Evolutionary conservation across 2,888 invertebrate species (phyloP).

Genomic region (Cephus rjabovi): DNA sequence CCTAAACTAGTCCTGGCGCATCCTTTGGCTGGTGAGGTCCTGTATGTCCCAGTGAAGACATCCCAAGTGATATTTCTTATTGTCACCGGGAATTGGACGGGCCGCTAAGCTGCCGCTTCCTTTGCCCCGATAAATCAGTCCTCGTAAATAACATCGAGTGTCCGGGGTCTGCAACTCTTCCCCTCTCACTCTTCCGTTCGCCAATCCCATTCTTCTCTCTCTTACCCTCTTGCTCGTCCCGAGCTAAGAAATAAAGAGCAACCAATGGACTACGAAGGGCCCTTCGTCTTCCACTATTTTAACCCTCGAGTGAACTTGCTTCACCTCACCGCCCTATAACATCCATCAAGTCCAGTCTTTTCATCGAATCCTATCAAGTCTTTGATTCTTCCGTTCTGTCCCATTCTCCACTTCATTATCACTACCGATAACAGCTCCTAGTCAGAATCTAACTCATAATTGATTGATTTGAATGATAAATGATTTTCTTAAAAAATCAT

Average conservation of each 20-base stretch:
- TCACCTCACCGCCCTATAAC: slow-evolving; percentile 26
- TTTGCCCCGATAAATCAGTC: slow-evolving; percentile 63
- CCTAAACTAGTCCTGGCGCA: no score
- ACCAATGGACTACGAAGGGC: slow-evolving; percentile 53
- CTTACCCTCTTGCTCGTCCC: slow-evolving; percentile 20
- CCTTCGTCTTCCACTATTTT: slow-evolving; percentile 52
- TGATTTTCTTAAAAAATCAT: no score
- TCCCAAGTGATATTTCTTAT: slow-evolving; percentile 42
- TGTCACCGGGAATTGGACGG: slow-evolving; percentile 50
- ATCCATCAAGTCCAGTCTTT: slow-evolving; percentile 35
- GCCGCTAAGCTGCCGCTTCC: slow-evolving; percentile 55
- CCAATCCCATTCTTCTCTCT: slow-evolving; percentile 24
- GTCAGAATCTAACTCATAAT: no score
- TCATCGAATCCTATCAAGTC: slow-evolving; percentile 31
- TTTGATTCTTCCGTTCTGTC: slow-evolving; percentile 24
- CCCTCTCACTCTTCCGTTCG: no score
- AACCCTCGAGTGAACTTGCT: slow-evolving; percentile 40
- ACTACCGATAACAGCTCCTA: no score
- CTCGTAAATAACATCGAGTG: slow-evolving; percentile 63
- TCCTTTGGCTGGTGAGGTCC: no score
- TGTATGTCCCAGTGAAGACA: neutral
- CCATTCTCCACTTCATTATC: neutral
- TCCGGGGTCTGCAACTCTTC: slow-evolving; percentile 23
- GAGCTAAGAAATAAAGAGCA: slow-evolving; percentile 53
- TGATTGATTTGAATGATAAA: no score